Conservation (phyloP, 2,797 vertebrate species). For the Lepus oiostolus region DNA sequence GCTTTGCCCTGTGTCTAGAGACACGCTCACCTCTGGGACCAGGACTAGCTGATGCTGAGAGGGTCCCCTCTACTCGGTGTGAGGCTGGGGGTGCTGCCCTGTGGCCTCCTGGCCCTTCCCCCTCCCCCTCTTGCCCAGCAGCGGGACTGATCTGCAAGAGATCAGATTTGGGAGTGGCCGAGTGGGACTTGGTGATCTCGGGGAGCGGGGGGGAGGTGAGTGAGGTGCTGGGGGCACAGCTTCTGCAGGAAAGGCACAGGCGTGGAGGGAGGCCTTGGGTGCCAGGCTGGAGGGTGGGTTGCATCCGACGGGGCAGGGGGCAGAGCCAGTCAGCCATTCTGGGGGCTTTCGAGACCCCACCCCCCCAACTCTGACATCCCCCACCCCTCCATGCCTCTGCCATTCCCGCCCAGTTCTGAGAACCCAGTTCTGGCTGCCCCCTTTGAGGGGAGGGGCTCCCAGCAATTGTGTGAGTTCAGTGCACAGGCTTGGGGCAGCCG, state of each 20-base stretch:
- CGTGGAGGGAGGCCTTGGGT: background rate
- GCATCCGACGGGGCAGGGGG: background rate
- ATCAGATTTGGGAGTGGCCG: too few species aligned
- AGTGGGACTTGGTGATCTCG: too few species aligned
- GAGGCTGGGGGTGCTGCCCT: too few species aligned
- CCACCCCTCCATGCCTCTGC: background rate
- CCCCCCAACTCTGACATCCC: background rate
- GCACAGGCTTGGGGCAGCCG: too few species aligned
- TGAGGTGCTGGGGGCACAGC: too few species aligned
- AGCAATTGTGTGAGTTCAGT: background rate
- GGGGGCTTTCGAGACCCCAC: background rate
- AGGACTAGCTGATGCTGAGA: background rate
- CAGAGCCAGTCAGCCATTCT: background rate
- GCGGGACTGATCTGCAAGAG: background rate
- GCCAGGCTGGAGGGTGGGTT: background rate
- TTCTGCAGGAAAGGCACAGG: too few species aligned
- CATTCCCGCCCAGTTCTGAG: background rate
- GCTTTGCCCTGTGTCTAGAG: background rate
- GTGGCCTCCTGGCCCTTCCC: background rate
- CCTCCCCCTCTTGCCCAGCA: background rate
- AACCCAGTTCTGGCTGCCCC: fast-evolving
- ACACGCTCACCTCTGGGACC: background rate
- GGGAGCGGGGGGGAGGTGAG: too few species aligned
- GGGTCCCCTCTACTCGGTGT: background rate
- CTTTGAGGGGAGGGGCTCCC: background rate